Evolutionary conservation across 1,140 invertebrate species (phyloP).

Genomic region (Sycobia sp.): DNA sequence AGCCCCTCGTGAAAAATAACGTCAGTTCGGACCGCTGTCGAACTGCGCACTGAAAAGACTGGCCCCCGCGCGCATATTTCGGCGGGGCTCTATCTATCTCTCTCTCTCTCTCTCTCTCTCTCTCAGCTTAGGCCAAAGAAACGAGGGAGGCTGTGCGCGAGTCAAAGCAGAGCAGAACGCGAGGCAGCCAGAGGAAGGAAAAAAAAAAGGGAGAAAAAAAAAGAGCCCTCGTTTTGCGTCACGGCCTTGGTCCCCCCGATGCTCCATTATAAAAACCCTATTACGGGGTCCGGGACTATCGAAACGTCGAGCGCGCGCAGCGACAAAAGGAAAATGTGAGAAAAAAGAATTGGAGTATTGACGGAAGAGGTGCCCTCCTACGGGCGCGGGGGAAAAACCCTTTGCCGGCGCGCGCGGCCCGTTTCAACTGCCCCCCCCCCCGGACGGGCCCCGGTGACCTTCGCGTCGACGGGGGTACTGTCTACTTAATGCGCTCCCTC

Average conservation of each 20-base stretch:
- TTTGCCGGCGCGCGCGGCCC: slow-evolving; percentile 29
- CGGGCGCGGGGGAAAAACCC: slow-evolving; percentile 32
- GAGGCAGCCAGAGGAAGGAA: slow-evolving; percentile 2
- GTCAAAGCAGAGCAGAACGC: too few relatives aligned
- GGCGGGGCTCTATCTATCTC: too few relatives aligned
- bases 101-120: too few relatives aligned
- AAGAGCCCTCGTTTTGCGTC: slow-evolving; percentile 34
- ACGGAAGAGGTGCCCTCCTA: slow-evolving; percentile 48
- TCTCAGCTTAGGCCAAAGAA: too few relatives aligned
- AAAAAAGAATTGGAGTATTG: slow-evolving; percentile 62
- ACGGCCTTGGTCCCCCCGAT: slow-evolving; percentile 48
- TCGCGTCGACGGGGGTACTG: too few relatives aligned
- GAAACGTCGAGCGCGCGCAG: slow-evolving; percentile 8
- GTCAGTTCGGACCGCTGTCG: slow-evolving; percentile 42
- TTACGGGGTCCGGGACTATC: slow-evolving; percentile 43
- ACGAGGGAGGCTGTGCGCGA: too few relatives aligned
- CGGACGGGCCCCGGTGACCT: too few relatives aligned
- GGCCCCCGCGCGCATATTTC: too few relatives aligned
- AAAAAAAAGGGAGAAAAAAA: slow-evolving; percentile 37
- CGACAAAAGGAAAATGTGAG: background rate
- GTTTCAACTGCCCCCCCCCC: too few relatives aligned
- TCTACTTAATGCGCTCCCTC: too few relatives aligned
- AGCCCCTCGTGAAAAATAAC: too few relatives aligned
- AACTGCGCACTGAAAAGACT: slow-evolving; percentile 47
- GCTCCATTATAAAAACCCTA: too few relatives aligned